Conservation (phyloP, 2,888 invertebrate species). For the Omphaloscelis lunosa region DNA sequence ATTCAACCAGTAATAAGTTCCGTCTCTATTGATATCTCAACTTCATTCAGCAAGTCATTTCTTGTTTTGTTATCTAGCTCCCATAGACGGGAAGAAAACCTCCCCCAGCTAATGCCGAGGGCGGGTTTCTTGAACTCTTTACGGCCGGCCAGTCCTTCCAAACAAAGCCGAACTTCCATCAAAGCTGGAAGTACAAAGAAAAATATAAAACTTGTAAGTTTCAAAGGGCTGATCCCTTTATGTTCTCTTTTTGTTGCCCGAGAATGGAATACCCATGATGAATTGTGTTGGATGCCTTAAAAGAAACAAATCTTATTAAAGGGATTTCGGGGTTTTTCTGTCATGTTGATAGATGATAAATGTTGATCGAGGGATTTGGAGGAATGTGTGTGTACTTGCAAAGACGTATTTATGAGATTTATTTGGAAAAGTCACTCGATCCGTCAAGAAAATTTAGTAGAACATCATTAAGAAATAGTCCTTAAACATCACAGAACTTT, state of each 20-base stretch:
- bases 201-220: constrained; percentile 86
- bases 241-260: constrained; percentile 79
- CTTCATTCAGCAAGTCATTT: constrained; percentile 62
- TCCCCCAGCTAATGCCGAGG: constrained; percentile 66
- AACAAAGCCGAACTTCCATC: constrained; percentile 85
- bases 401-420: constrained; percentile 13
- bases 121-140: constrained; percentile 74
- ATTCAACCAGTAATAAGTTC: constrained; percentile 52
- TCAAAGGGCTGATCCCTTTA: constrained; percentile 84
- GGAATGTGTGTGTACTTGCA: constrained; percentile 6
- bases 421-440: constrained; percentile 9
- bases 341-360: constrained; percentile 45
- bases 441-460: not conserved
- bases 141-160: constrained; percentile 71
- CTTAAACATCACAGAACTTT: not conserved
- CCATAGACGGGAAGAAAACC: constrained; percentile 53
- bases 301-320: constrained; percentile 70
- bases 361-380: constrained; percentile 38
- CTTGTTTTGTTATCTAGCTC: constrained; percentile 69
- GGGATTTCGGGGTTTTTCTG: constrained; percentile 55
- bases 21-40: constrained; percentile 61
- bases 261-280: constrained; percentile 78
- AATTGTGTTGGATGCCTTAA: constrained; percentile 76
- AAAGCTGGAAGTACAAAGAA: constrained; percentile 83
- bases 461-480: not conserved